Evolutionary conservation across 2,797 vertebrate species (phyloP).

Genomic region (Siniperca undulata): DNA sequence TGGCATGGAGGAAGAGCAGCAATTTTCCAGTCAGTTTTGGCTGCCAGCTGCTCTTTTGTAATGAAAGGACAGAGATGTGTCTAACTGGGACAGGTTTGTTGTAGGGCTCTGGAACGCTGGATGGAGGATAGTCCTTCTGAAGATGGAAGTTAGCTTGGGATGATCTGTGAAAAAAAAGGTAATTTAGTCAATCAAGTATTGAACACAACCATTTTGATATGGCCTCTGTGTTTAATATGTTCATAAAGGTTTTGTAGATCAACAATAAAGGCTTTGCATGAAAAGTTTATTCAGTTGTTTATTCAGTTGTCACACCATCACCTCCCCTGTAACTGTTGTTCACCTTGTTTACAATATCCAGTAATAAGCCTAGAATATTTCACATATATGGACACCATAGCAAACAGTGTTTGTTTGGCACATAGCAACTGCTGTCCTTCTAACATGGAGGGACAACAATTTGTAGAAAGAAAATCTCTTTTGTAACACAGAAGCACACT

Average conservation of each 20-base stretch:
- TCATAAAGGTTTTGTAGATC: background rate
- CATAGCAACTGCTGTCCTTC: background rate
- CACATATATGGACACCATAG: background rate
- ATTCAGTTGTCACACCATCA: background rate
- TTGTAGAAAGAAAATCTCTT: constrained; percentile 1
- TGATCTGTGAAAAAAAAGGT: constrained; percentile 63
- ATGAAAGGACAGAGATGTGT: constrained; percentile 17
- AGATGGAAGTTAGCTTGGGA: constrained; percentile 50
- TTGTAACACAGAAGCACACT: background rate
- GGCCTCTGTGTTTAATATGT: constrained; percentile 2
- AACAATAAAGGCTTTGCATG: background rate
- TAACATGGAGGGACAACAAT: background rate
- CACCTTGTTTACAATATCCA: background rate
- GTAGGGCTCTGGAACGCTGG: constrained; percentile 7
- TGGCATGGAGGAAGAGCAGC: constrained; percentile 36
- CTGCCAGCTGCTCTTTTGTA: constrained; percentile 25
- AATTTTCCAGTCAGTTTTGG: constrained; percentile 17
- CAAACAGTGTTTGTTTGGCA: background rate
- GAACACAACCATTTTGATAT: background rate
- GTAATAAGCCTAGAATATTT: background rate
- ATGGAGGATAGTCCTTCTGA: constrained; percentile 29
- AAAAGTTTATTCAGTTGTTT: background rate
- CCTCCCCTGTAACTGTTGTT: background rate
- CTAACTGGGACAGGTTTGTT: constrained; percentile 34
- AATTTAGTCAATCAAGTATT: constrained; percentile 16